Evolutionary conservation across 2,113 vertebrate genomes (phyloP).

Genomic region (Octodon degus): DNA sequence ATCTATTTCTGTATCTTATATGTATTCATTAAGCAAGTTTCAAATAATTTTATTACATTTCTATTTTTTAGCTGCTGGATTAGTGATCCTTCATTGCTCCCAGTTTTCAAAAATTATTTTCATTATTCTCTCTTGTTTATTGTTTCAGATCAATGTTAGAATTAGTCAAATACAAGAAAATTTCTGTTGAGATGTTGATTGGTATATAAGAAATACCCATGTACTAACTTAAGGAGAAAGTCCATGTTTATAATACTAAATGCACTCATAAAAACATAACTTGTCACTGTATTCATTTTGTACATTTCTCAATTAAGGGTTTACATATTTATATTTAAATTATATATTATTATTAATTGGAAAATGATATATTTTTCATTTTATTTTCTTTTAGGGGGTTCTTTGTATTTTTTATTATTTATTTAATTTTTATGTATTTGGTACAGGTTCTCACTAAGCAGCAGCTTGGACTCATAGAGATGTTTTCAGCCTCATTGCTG

Average conservation of each 20-base stretch:
- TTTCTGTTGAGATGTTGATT: not conserved
- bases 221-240: not conserved
- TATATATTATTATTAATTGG: not conserved
- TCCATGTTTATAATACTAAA: not conserved
- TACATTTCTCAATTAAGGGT: not conserved
- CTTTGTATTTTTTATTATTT: too few relatives aligned
- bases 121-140: not conserved
- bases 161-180: conserved; percentile 48
- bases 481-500: too few relatives aligned
- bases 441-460: too few relatives aligned
- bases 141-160: not conserved
- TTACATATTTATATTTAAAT: conserved; percentile 28
- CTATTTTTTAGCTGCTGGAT: not conserved
- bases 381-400: not conserved
- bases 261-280: not conserved
- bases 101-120: not conserved
- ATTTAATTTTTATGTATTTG: too few relatives aligned
- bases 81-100: conserved; percentile 10
- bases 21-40: not conserved
- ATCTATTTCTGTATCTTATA: not conserved
- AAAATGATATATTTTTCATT: not conserved
- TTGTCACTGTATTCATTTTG: not conserved
- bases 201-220: not conserved
- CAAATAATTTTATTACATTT: not conserved
- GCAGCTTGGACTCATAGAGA: too few relatives aligned